Conservation (phyloP, 2,113 vertebrate species). For the Trichechus manatus region DNA sequence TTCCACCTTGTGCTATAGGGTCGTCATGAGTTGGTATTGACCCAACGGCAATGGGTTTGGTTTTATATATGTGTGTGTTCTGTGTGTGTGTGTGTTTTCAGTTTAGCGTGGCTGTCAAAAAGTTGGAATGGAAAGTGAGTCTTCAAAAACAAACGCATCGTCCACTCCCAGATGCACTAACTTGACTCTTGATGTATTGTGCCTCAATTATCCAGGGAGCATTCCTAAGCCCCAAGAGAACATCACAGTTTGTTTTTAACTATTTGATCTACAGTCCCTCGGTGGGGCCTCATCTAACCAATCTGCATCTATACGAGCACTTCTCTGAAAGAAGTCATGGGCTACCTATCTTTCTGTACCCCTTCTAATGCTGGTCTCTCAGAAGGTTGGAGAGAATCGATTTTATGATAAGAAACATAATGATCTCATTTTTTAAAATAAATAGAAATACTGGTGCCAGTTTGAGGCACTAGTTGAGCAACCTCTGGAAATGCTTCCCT, state of each 20-base stretch:
- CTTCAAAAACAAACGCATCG: neutral
- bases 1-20: no score
- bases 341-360: neutral
- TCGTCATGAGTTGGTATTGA: no score
- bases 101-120: neutral
- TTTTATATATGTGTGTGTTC: no score
- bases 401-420: neutral
- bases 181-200: neutral
- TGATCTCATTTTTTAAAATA: neutral
- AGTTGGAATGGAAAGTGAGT: neutral
- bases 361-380: neutral
- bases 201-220: neutral
- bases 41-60: no score
- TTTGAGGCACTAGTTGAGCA: neutral
- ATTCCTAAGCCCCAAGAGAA: neutral
- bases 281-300: neutral
- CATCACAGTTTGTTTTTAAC: neutral
- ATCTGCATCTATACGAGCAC: fast-evolving
- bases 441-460: neutral
- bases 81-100: neutral
- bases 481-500: neutral
- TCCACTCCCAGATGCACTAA: neutral
- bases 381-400: neutral
- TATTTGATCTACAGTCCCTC: neutral
- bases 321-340: neutral